These are phyloP conservation scores for Zaprionus tsacasi DNA, from an alignment of 1,140 invertebrate species.

Conservation along the genomic window DNA sequence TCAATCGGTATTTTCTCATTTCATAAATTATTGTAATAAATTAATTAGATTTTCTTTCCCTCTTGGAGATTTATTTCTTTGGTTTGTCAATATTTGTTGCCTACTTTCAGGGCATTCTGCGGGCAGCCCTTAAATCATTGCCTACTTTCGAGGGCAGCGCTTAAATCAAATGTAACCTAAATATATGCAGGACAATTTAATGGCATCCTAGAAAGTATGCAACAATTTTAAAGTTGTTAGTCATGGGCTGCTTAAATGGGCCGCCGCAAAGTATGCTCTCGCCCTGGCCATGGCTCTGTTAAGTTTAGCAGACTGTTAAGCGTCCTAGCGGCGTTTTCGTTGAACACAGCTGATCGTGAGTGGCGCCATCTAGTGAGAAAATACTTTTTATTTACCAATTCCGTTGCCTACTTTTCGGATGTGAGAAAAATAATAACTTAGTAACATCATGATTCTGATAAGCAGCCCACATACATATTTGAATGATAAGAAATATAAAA, in stretches of 20 bases:
- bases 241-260: conserved; percentile 34
- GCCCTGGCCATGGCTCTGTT: too few species aligned
- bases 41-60: conserved; percentile 2
- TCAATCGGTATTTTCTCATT: conserved; percentile 4
- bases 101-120: not conserved
- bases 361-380: too few species aligned
- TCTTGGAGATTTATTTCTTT: not conserved
- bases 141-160: not conserved
- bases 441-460: too few species aligned
- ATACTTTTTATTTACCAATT: too few species aligned
- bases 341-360: too few species aligned
- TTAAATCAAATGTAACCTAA: not conserved
- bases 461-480: too few species aligned
- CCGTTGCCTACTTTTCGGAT: too few species aligned
- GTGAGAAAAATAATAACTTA: too few species aligned
- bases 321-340: too few species aligned
- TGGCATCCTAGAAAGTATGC: not conserved
- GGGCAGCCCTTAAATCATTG: not conserved
- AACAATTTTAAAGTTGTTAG: conserved; percentile 26
- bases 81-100: not conserved
- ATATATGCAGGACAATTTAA: not conserved
- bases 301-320: too few species aligned
- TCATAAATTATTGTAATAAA: conserved; percentile 2
- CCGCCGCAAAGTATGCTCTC: conserved; percentile 47
- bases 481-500: too few species aligned